Evolutionary conservation across 2,797 vertebrate genomes (phyloP).

Genomic region (Ispidina picta): DNA sequence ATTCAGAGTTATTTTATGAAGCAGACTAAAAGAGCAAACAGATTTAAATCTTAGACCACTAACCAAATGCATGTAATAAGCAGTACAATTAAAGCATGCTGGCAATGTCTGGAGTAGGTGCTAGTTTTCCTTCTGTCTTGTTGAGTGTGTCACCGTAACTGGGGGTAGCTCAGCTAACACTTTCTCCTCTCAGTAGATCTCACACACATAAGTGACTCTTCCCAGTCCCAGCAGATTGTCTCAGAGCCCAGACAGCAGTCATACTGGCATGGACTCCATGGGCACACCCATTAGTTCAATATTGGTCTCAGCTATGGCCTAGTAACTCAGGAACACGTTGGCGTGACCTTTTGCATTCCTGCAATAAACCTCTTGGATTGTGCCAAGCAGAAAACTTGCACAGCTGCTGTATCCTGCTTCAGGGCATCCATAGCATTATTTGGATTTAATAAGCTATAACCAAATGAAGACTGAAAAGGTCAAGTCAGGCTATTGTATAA

Average conservation of each 20-base stretch:
- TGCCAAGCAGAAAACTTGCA: neutral
- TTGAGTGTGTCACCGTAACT: neutral
- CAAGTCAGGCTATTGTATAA: neutral
- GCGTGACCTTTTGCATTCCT: neutral
- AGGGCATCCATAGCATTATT: neutral
- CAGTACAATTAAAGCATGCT: neutral
- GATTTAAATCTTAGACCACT: neutral
- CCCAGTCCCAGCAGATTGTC: neutral
- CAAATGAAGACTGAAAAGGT: neutral
- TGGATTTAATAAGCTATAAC: neutral
- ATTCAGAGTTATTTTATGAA: neutral
- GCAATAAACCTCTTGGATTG: neutral
- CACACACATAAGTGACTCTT: neutral
- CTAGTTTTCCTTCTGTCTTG: neutral
- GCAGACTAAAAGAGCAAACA: neutral
- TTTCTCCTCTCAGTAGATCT: neutral
- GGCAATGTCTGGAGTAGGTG: neutral
- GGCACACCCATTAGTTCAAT: neutral
- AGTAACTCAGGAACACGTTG: neutral
- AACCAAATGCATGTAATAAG: neutral
- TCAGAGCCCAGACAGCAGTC: neutral
- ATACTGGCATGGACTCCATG: neutral
- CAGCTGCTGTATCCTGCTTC: neutral
- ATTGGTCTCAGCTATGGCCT: neutral
- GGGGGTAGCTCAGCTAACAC: neutral